Evolutionary conservation across 1,140 invertebrate genomes (phyloP).

Genomic region (Drosophila pectinifera): DNA sequence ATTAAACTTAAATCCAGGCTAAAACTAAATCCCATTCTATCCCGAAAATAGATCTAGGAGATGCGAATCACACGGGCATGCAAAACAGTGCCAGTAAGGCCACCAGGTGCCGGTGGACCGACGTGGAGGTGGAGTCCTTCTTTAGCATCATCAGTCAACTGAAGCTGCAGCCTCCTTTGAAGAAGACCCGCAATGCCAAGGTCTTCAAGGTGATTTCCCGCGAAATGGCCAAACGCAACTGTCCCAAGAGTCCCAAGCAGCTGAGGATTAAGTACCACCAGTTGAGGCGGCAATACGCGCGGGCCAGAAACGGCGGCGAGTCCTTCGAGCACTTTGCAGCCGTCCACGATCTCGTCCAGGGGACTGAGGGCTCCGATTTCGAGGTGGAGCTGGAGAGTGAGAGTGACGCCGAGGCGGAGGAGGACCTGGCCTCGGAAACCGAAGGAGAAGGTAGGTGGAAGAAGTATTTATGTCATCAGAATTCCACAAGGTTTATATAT

Average conservation of each 20-base stretch:
- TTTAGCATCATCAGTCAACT: constrained; percentile 30
- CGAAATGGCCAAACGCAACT: constrained; percentile 45
- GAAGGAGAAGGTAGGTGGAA: constrained; percentile 49
- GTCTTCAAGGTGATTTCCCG: constrained; percentile 49
- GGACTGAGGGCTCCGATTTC: constrained; percentile 8
- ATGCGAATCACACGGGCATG: not conserved
- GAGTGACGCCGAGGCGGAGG: constrained; percentile 42
- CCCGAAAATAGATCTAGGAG: constrained; percentile 10
- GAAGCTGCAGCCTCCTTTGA: constrained; percentile 47
- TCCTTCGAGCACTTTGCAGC: constrained; percentile 39
- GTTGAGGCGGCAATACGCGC: constrained; percentile 40
- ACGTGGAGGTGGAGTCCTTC: constrained; percentile 47
- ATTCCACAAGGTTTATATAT: not conserved
- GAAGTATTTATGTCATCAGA: no score
- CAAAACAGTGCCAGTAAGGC: constrained; percentile 6
- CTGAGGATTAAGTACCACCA: constrained; percentile 52
- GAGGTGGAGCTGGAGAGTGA: constrained; percentile 39
- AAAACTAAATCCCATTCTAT: not conserved
- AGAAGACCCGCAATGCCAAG: constrained; percentile 46
- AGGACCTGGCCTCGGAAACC: constrained; percentile 42
- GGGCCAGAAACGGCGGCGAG: constrained; percentile 22
- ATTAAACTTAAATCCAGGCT: not conserved
- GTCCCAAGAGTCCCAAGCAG: constrained; percentile 47
- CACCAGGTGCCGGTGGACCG: constrained; percentile 34
- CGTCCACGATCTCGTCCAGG: constrained; percentile 40